A percentile compares a stretch with the other conserved stretches of the same genome.
Evolutionary conservation across 2,113 vertebrate species (phyloP).

Genomic region (Hyla sarda): DNA sequence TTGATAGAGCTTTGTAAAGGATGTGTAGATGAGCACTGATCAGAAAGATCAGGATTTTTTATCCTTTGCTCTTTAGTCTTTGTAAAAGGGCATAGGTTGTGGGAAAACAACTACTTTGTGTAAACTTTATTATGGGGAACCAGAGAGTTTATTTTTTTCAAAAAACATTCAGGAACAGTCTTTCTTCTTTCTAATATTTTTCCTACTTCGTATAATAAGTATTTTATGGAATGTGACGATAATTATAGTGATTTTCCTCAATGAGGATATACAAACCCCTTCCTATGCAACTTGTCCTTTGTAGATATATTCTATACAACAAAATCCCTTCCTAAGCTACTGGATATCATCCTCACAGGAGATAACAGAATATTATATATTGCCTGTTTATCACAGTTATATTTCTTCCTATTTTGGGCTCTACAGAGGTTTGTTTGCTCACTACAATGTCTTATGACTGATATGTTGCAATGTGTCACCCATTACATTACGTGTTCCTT

Average conservation of each 20-base stretch:
- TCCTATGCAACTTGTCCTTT: constrained; percentile 41
- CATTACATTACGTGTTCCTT: constrained; percentile 5
- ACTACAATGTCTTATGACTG: constrained; percentile 45
- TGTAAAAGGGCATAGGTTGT: too few relatives aligned
- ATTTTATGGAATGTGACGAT: constrained; percentile 30
- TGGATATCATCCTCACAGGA: constrained; percentile 10
- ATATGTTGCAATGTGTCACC: constrained; percentile 1
- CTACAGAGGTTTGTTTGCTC: constrained; percentile 30
- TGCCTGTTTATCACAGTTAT: constrained; percentile 41
- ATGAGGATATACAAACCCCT: constrained; percentile 41
- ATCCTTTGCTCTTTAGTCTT: too few relatives aligned
- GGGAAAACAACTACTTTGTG: background rate
- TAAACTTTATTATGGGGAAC: background rate
- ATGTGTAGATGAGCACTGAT: too few relatives aligned
- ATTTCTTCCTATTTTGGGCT: constrained; percentile 22
- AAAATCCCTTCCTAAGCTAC: constrained; percentile 34
- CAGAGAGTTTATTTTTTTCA: constrained; percentile 47
- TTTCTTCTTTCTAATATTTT: constrained; percentile 15
- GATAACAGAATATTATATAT: constrained; percentile 24
- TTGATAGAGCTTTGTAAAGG: too few relatives aligned
- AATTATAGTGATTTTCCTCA: background rate
- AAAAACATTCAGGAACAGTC: background rate
- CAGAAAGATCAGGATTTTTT: too few relatives aligned
- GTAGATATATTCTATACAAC: constrained; percentile 40
- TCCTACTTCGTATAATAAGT: constrained; percentile 21